Base-by-base conservation (phyloP, 2,797 vertebrate species). In the Dicrostonyx torquatus region DNA sequence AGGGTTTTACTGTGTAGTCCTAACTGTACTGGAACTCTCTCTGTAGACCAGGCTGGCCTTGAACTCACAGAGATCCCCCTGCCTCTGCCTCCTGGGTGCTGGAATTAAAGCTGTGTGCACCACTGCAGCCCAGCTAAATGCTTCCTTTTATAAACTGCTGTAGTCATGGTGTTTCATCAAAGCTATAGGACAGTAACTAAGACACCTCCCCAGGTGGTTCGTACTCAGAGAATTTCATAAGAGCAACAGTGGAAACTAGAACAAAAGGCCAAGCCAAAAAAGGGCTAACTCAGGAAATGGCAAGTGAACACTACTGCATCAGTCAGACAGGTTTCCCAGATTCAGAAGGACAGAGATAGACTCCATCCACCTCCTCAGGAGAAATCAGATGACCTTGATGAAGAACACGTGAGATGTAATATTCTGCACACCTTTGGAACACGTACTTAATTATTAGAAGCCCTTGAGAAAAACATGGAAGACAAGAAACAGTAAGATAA, bases 401-500 rank as follows among this genome's bases (percentile, higher is more conserved):
- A 87, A 90, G 58, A 72, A 2, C 50, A 43, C 2, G 18, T 87
- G 60, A 40, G 37, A 12, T 64, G 5, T 45, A 80, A 37, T 43
- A 45, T 80, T 72, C 34, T 7, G 78, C 29, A 22, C 72, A 80
- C 50, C 6, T 80, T 76, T 87, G n/a, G n/a, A 90, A 94, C 78
- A 84, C 15, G 34, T 62, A 40, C 29, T 78, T 70, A 88, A 76
- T 91, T 90, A 85, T 64, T 87, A 68, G 5, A 94, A 87, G 14
- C 40, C 18, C 70, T 75, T 68, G 72, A 60, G 80, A 90, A 87
- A 87, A 91, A 31, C 34, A 15, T 62, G 45, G 11, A 89, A 70
- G n/a, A 64, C 43, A 58, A 79, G 73, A 92, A 93, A 50, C 37
- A 90, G 20, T 1, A 87, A 93, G 73, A 77, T 72, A 94, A 93